Conservation (phyloP, 2,113 vertebrate species). For the Ancistrus triradiatus region DNA sequence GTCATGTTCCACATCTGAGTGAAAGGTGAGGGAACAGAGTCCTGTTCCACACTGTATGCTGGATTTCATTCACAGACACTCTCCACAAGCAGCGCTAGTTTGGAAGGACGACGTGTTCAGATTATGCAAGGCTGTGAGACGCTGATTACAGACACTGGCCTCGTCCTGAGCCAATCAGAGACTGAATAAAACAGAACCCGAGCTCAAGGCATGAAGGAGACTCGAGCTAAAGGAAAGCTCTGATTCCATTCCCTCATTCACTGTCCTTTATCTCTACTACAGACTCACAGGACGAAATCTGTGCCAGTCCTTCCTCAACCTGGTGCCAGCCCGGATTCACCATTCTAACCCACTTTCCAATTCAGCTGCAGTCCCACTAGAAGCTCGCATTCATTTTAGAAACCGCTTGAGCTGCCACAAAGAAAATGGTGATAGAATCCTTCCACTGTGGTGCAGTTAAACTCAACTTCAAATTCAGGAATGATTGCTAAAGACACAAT, state of each 20-base stretch:
- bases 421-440: no score
- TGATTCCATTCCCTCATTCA: background rate
- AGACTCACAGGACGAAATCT: background rate
- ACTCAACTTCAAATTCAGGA: background rate
- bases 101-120: background rate
- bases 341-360: background rate
- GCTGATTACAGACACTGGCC: background rate
- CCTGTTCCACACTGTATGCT: no score
- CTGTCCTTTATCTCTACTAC: background rate
- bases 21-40: no score
- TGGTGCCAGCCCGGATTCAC: background rate
- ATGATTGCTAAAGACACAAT: no score
- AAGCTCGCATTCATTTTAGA: no score
- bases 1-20: no score
- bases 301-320: background rate
- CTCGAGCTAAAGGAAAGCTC: background rate
- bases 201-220: background rate
- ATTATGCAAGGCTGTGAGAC: background rate
- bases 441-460: no score
- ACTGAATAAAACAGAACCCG: background rate
- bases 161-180: background rate
- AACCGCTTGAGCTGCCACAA: no score
- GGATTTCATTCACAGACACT: background rate
- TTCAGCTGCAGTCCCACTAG: background rate
- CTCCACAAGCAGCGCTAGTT: background rate